These are phyloP conservation scores for Phytoseiulus persimilis DNA, from an alignment of 2,888 invertebrate genomes.

Conservation along the genomic window DNA sequence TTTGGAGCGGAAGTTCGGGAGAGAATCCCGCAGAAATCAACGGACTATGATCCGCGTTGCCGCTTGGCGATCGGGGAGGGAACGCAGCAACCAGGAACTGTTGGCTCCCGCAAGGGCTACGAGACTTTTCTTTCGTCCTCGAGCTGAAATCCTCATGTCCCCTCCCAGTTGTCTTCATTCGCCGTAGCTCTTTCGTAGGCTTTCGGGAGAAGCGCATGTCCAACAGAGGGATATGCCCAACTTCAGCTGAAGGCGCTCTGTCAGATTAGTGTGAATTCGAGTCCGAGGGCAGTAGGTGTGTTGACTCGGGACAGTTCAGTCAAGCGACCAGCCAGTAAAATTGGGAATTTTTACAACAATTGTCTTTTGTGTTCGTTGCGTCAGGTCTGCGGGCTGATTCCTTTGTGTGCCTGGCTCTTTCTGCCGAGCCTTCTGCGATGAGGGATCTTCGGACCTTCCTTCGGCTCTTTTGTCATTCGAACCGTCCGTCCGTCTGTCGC, in stretches of 20 bases:
- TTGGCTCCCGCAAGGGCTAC: too few species aligned
- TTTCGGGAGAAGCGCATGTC: neutral
- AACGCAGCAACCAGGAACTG: too few species aligned
- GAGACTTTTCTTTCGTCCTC: too few species aligned
- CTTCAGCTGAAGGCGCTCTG: neutral
- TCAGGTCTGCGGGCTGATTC: neutral
- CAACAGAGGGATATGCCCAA: neutral
- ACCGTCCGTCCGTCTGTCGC: neutral
- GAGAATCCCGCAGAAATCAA: too few species aligned
- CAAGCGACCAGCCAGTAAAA: neutral
- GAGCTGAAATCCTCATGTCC: too few species aligned
- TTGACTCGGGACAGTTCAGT: neutral
- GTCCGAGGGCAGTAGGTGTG: neutral
- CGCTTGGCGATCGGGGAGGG: too few species aligned
- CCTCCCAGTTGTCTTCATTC: neutral
- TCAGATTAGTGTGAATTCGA: neutral
- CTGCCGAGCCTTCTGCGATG: neutral
- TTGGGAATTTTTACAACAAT: neutral
- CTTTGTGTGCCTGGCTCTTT: neutral
- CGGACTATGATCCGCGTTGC: too few species aligned
- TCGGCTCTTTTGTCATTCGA: neutral
- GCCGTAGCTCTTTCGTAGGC: neutral
- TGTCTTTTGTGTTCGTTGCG: neutral
- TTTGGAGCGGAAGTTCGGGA: neutral
- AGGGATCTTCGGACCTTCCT: neutral